Evolutionary conservation across 2,797 vertebrate species (phyloP).

Genomic region (Acanthiza pusilla): DNA sequence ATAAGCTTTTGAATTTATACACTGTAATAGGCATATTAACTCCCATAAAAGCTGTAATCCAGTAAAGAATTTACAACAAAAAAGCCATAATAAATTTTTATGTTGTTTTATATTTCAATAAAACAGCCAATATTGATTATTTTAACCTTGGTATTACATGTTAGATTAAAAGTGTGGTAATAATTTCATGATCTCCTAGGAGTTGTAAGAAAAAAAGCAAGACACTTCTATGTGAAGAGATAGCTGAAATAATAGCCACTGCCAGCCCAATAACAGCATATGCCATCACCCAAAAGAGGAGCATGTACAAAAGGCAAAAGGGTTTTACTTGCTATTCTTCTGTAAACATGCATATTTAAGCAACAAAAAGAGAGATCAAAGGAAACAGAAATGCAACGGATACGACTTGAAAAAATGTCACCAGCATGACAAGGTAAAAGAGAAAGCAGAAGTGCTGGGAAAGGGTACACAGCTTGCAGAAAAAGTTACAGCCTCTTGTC

Average conservation of each 20-base stretch:
- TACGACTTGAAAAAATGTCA: neutral
- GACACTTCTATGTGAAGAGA: neutral
- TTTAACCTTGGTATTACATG: neutral
- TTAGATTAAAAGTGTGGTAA: neutral
- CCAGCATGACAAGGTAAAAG: neutral
- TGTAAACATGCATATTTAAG: neutral
- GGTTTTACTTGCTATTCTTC: neutral
- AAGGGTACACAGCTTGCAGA: neutral
- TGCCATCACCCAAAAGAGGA: neutral
- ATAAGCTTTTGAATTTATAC: neutral
- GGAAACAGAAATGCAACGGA: neutral
- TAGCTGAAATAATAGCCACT: neutral
- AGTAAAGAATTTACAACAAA: neutral
- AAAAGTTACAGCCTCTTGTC: neutral
- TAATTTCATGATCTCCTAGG: neutral
- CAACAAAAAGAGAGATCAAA: slow-evolving; percentile 14
- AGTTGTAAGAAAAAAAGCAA: neutral
- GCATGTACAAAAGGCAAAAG: neutral
- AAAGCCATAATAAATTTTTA: neutral
- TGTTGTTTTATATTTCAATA: neutral
- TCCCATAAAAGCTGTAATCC: neutral
- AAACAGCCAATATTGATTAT: neutral
- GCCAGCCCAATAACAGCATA: neutral
- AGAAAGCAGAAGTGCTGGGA: neutral
- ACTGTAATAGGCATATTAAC: neutral